Base-by-base conservation (phyloP, 2,113 vertebrate species). In the Nyctereutes procyonoides region DNA sequence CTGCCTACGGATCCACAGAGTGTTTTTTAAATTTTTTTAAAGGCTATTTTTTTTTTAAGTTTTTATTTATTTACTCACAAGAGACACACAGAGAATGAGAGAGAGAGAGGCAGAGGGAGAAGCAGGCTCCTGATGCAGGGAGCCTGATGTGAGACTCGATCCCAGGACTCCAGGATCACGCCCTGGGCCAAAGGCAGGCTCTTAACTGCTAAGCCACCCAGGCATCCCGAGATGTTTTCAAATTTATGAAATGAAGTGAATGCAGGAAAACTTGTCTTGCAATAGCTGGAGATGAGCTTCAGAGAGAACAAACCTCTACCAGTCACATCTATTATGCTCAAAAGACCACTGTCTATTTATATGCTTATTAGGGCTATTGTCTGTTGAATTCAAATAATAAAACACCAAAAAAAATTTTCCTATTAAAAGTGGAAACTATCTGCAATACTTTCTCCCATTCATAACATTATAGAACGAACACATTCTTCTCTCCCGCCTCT, bases 361-460 rank as follows among this genome's bases (percentile, higher is more conserved):
- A 55, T 55, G 77, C 9, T 95, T 83, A 12, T 26, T 63, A 90
- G 85, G 63, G 20, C 35, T 90, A 35, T 69, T 62, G 26, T 71
- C 73, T 80, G 8, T 10, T 89, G 13, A 62, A 86, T 38, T 97
- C 88, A 90, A 63, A 53, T 71, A 74, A 30, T 24, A 69, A 73
- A 85, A 32, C 6, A 84, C 32, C 26, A 81, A 38, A 55, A 90
- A 92, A 19, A 77, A 65, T 26, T 20, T 79, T 67, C 26, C 6
- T 62, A 12, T 35, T 92, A 77, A 73, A 74, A 88, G 93, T 69
- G 48, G 48, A 65, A 93, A 90, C 13, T 56, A 74, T 74, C 92
- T 81, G 22, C 9, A 84, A 53, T 7, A n/a, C 3, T 65, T 90
- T 74, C 53, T 96, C 81, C 73, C 11, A 74, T 71, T 69, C 10